Percentiles rank a stretch among this genome's conserved stretches.
Evolutionary conservation across 2,797 vertebrate genomes (phyloP).

Genomic region (Manis javanica): DNA sequence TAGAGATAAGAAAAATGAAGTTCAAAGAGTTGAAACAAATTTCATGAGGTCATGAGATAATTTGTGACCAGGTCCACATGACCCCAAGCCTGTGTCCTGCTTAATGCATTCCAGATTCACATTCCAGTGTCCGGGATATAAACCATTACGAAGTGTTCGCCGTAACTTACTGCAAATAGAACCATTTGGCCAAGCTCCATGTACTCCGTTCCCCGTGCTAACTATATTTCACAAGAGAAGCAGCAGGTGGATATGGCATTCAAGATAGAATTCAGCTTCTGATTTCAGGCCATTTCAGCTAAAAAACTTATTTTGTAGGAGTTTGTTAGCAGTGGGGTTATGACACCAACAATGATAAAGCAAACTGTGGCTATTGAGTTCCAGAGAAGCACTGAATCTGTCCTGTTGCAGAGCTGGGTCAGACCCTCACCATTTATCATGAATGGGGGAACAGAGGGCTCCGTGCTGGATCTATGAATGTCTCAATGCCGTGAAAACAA

Average conservation of each 20-base stretch:
- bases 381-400: background rate
- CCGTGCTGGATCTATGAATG: background rate
- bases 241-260: background rate
- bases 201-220: background rate
- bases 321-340: background rate
- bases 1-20: background rate
- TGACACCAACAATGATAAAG: background rate
- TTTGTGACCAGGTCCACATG: background rate
- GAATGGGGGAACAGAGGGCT: background rate
- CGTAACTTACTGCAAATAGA: background rate
- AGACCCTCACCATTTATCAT: background rate
- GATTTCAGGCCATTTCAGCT: background rate
- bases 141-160: background rate
- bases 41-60: background rate
- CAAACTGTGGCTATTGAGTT: background rate
- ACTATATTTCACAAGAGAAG: background rate
- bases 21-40: background rate
- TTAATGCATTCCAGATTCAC: background rate
- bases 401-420: background rate
- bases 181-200: background rate
- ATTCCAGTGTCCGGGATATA: background rate
- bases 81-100: background rate
- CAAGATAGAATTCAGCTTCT: background rate
- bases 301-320: background rate
- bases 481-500: background rate